Base-by-base conservation (phyloP, 2,888 invertebrate genomes). In the Caenorhabditis afra region DNA sequence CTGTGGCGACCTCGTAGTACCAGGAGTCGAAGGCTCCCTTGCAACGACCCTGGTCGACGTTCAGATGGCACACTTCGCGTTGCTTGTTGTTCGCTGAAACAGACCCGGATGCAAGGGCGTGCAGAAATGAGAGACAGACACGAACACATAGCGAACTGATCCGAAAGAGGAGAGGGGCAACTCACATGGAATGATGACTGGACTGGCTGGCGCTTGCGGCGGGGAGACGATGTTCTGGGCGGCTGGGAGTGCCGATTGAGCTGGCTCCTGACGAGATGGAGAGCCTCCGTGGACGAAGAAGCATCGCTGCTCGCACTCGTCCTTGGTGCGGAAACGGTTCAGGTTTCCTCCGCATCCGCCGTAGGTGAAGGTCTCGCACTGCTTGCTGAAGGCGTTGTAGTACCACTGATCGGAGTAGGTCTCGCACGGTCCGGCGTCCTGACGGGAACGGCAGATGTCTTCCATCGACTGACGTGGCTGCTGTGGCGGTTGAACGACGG, bases 381-480 rank as follows among this genome's bases (percentile, higher is more conserved):
- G 61, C 47, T 82, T 49, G 20, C 62, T 61, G 71, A 76, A 71
- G 22, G 82, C 75, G 61, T 85, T 76, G 81, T 76, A 86, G 82
- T 79, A 85, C 70, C 44, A 85, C 66, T 80, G 83, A 11, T 94
- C 93, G 88, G 94, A 93, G 90, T 94, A 94, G 1, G 93, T 94
- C 66, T 93, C 93, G 89, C 97, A 97, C 0, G 94, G 94, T 0
- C 96, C 97, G 59, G 93, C 91, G 44, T 88, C 87, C 23, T 84
- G 81, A 4, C 88, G 85, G 49, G 81, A 71, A 16, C 82, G 86
- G 77, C 87, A 87, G 61, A 87, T 73, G 41, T 85, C 84, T 66
- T 87, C 86, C 74, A 84, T 83, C 8, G 85, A 73, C 23, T 74
- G 64, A 55, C 66, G 61, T 55, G 68, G 62, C 37, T 75, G 73